Percentiles rank a stretch among this genome's conserved stretches.
phyloP scores from a whole-genome alignment of 2,888 invertebrate genomes.

The Ariolimax columbianus region DNA sequence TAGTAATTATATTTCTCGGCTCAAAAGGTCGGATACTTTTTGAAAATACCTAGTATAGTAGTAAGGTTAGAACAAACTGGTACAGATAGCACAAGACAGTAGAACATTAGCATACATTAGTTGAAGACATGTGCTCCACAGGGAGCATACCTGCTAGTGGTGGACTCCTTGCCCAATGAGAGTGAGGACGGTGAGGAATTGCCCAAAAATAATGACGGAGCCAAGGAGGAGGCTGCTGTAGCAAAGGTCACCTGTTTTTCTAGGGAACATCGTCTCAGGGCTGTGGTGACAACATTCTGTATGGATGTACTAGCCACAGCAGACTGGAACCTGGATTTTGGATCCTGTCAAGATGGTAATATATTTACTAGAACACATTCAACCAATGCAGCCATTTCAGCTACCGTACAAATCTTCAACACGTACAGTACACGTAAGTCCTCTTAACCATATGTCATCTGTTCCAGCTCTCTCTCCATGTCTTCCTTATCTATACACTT shows the following conservation, averaged over 20 bases:
- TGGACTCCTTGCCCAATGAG: background rate
- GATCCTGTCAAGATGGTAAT: slow-evolving; percentile 62
- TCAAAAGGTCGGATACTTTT: no score
- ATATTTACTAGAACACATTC: background rate
- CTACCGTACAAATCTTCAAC: no score
- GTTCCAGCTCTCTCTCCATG: no score
- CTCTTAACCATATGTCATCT: no score
- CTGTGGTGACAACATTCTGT: slow-evolving; percentile 66
- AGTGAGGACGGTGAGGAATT: background rate
- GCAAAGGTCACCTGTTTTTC: slow-evolving; percentile 65
- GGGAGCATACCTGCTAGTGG: slow-evolving; percentile 5
- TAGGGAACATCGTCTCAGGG: slow-evolving; percentile 63
- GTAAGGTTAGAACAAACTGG: no score
- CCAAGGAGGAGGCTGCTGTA: background rate
- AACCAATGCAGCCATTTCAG: no score
- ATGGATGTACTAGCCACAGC: slow-evolving; percentile 68
- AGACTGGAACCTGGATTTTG: slow-evolving; percentile 68
- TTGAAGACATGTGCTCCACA: background rate
- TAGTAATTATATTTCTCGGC: no score
- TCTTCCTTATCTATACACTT: no score
- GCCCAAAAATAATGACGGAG: background rate
- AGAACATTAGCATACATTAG: no score
- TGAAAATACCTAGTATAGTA: no score
- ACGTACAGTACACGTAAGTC: no score
- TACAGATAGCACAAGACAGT: no score